Base-by-base conservation (phyloP, 2,888 invertebrate species). In the Leptinotarsa haldemani region DNA sequence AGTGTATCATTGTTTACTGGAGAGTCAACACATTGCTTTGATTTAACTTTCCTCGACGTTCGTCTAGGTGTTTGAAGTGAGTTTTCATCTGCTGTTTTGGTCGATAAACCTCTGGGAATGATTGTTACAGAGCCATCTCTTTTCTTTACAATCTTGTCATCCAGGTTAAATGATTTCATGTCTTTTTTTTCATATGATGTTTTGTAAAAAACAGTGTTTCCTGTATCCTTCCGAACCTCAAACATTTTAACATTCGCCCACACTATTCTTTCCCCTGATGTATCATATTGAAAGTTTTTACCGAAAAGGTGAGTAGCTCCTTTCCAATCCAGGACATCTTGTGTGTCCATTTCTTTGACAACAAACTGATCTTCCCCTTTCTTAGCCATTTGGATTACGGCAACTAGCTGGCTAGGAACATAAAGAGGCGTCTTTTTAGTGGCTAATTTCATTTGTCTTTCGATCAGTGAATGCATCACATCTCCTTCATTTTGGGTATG, bases 401-500 rank as follows among this genome's bases (percentile, higher is more conserved):
- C 30, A 18, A 30, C 25, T 25, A 25, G 25, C 30, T 25, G 46
- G 46, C 30, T 64, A 52, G 52, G 52, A n/a, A 52, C 52, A 52
- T 52, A 52, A 52, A 52, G 52, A n/a, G 67, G 67, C 50, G 50
- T 67, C 67, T 67, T 67, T 48, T 67, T 67, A 25, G 30, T 20
- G 52, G 52, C 52, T 67, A 52, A 52, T 25, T 25, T 67, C 52
- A 67, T 12, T 52, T 67, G 53, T 67, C 9, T 67, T 67, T 67
- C 22, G 16, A 50, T 52, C 16, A 52, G 47, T 65, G 65, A 65
- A 65, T 65, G 65, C 65, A 46, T 65, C 18, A 65, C n/a, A 18
- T 65, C 65, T 65, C 47, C 65, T 65, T 65, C 65, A 47, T 65
- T 65, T 65, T 65, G 65, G 16, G 65, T 65, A 65, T 65, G 65